Evolutionary conservation across 2,797 vertebrate species (phyloP).

Genomic region (Hapalemur alaotrensis): DNA sequence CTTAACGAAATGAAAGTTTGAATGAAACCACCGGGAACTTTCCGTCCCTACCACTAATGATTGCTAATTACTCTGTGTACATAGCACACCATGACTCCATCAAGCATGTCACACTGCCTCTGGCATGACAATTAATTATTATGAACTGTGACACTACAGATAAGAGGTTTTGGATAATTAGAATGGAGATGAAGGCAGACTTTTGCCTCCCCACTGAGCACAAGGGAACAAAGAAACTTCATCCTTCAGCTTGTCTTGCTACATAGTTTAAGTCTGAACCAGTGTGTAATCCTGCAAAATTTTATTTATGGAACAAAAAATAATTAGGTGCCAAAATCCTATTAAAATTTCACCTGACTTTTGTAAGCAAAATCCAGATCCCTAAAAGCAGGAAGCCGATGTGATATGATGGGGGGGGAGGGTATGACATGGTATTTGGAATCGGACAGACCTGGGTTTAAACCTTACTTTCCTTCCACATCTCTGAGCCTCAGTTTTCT

Average conservation of each 20-base stretch:
- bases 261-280: slow-evolving; percentile 38
- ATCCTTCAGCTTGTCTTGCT: slow-evolving; percentile 31
- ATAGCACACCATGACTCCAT: slow-evolving; percentile 63
- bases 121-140: slow-evolving; percentile 75
- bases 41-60: slow-evolving; percentile 65
- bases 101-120: slow-evolving; percentile 72
- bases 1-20: slow-evolving; percentile 57
- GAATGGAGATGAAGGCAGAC: slow-evolving; percentile 67
- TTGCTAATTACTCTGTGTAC: slow-evolving; percentile 76
- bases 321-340: slow-evolving; percentile 25
- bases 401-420: background rate
- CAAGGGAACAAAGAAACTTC: slow-evolving; percentile 54
- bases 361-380: slow-evolving; percentile 14
- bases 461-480: background rate
- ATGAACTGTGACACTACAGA: slow-evolving; percentile 73
- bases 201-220: slow-evolving; percentile 56
- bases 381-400: background rate
- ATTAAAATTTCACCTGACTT: slow-evolving; percentile 33
- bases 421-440: background rate
- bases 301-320: slow-evolving; percentile 55
- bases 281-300: slow-evolving; percentile 13
- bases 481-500: background rate
- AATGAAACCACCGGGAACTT: slow-evolving; percentile 57
- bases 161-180: slow-evolving; percentile 75
- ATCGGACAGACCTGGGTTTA: background rate